These are phyloP conservation scores for Parotocinclus haroldoi DNA, from an alignment of 2,797 vertebrate species.

Conservation along the genomic window DNA sequence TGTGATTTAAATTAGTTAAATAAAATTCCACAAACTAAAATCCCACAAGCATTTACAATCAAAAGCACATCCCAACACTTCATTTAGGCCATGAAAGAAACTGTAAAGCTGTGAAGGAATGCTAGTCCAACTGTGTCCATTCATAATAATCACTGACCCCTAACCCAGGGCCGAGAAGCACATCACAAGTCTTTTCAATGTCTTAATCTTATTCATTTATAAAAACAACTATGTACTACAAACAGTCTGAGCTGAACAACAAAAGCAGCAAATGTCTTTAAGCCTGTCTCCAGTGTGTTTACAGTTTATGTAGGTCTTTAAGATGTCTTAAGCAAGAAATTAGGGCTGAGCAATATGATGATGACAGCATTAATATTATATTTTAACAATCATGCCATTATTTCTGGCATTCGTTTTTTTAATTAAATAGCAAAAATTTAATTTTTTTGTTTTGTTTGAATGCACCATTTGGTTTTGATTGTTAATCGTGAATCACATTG, in stretches of 20 bases:
- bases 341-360: not conserved
- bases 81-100: constrained; percentile 33
- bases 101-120: constrained; percentile 17
- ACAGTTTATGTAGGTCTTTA: constrained; percentile 4
- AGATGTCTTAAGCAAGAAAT: constrained; percentile 9
- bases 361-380: not conserved
- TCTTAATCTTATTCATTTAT: not conserved
- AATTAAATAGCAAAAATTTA: too few relatives aligned
- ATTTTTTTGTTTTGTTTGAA: too few relatives aligned
- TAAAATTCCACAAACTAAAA: constrained; percentile 32
- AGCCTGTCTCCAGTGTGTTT: constrained; percentile 11
- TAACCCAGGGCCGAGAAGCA: not conserved
- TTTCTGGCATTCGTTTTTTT: too few relatives aligned
- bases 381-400: too few relatives aligned
- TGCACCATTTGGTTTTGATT: too few relatives aligned
- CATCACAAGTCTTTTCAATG: not conserved
- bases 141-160: constrained; percentile 54
- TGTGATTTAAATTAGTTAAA: constrained; percentile 41
- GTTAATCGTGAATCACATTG: too few relatives aligned
- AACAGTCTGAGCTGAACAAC: not conserved
- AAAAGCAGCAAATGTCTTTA: constrained; percentile 24
- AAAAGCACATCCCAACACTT: constrained; percentile 22
- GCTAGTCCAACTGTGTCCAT: constrained; percentile 35
- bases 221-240: too few relatives aligned
- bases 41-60: constrained; percentile 30